Evolutionary conservation across 37 sponge, comb jelly and placozoan species (phyloP), one percentile per base, ranked within the genome.

Genomic region (Amphimedon queenslandica): DNA sequence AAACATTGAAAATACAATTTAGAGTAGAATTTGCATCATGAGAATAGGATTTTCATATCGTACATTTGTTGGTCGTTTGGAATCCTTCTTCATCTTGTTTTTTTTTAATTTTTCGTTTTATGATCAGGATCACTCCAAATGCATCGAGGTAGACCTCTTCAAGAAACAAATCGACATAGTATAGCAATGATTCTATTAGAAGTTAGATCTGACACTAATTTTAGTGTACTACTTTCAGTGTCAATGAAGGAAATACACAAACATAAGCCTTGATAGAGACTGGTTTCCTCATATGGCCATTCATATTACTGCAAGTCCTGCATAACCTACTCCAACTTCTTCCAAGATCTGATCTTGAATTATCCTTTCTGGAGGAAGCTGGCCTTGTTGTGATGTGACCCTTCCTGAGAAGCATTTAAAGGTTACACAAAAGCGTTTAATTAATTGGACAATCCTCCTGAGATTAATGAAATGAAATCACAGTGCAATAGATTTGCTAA

Each of bases 111-210:
- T n/a, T n/a, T n/a, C n/a, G n/a, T n/a, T n/a, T n/a, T n/a, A n/a
- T n/a, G n/a, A n/a, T n/a, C n/a, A n/a, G n/a, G n/a, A 27, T 78
- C 79, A 68, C 70, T 68, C 70, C 70, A 68, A 36, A 78, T 78
- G 29, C 67, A 10, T 2, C 63, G 29, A 3, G 70, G 79, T 2
- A 24, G 35, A 56, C 79, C 79, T 5, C 71, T 55, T 3, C 70
- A 53, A 39, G 70, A 3, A 25, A 69, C 63, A 47, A 78, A 78
- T 37, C 79, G 11, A 38, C 63, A 13, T 2, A 78, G 63, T 2
- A 30, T 32, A 3, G 70, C 70, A 58, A 78, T 55, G 41, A 78
- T 69, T 2, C 70, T 61, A 3, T 78, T 61, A 3, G 70, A 38
- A 34, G 79, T 58, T 10, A 78, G 70, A 39, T 56, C 70, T 29